Percentiles rank a stretch among this genome's conserved stretches.
Evolutionary conservation across 2,113 vertebrate genomes (phyloP).

Genomic region (Speoplatyrhinus poulsoni): DNA sequence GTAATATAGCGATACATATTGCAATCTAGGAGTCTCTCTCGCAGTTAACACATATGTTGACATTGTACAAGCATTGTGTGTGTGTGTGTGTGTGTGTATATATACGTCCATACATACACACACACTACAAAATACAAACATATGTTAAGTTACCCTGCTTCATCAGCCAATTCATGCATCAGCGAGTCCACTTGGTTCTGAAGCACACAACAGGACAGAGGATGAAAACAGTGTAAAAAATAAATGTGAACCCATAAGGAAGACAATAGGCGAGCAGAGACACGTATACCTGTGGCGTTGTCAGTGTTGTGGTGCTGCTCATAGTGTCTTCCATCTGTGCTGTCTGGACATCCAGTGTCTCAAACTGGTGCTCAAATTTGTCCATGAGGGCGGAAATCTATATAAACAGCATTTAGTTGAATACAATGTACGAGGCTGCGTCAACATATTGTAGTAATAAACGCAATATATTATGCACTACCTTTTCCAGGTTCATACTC

Average conservation of each 20-base stretch:
- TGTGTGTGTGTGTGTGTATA: background rate
- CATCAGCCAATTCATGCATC: slow-evolving; percentile 91
- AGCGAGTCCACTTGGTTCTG: slow-evolving; percentile 90
- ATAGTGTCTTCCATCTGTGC: slow-evolving; percentile 97
- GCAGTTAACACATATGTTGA: background rate
- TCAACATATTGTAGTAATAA: background rate
- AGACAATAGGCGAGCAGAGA: background rate
- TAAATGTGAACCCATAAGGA: background rate
- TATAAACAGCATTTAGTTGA: background rate
- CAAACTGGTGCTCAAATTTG: slow-evolving; percentile 95
- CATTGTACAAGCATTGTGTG: background rate
- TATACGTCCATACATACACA: background rate
- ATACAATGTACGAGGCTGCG: background rate
- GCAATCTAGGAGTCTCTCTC: background rate
- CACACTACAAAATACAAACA: background rate
- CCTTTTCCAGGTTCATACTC: slow-evolving; percentile 98
- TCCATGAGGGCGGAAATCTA: slow-evolving; percentile 93
- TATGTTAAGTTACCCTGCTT: slow-evolving; percentile 86
- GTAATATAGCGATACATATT: background rate
- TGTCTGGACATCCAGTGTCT: slow-evolving; percentile 92
- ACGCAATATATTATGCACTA: slow-evolving; percentile 33
- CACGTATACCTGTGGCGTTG: slow-evolving; percentile 86
- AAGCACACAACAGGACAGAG: slow-evolving; percentile 44
- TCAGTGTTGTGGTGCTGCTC: slow-evolving; percentile 94
- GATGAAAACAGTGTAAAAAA: background rate